Evolutionary conservation across 2,797 vertebrate genomes (phyloP).

Genomic region (Sylvia borin): DNA sequence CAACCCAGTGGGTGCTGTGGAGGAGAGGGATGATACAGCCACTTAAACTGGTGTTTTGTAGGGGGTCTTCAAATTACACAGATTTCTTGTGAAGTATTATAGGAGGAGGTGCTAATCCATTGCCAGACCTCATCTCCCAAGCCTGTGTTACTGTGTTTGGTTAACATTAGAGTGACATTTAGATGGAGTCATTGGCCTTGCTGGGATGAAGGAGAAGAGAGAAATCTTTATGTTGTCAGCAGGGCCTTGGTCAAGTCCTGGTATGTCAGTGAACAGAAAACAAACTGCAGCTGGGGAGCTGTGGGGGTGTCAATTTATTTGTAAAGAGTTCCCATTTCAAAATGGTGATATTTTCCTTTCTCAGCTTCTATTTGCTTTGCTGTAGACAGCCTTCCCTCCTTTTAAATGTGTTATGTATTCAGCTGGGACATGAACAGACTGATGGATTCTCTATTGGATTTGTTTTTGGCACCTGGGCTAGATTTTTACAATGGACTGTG

Average conservation of each 20-base stretch:
- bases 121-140: neutral
- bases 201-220: neutral
- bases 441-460: conserved; percentile 15
- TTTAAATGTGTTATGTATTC: neutral
- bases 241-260: neutral
- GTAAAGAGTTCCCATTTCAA: neutral
- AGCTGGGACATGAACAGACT: neutral
- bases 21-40: neutral
- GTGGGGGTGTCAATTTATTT: neutral
- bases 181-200: neutral
- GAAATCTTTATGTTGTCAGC: neutral
- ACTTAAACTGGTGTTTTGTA: neutral
- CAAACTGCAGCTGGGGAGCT: neutral
- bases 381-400: neutral
- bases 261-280: neutral
- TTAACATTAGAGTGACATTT: neutral
- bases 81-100: neutral
- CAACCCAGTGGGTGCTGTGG: neutral
- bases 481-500: neutral
- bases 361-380: neutral
- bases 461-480: conserved; percentile 1
- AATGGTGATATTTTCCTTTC: neutral
- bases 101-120: neutral
- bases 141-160: neutral
- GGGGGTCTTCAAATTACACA: neutral